Base-by-base conservation (phyloP, 2,797 vertebrate species). In the Ctenopoma kingsleyae region DNA sequence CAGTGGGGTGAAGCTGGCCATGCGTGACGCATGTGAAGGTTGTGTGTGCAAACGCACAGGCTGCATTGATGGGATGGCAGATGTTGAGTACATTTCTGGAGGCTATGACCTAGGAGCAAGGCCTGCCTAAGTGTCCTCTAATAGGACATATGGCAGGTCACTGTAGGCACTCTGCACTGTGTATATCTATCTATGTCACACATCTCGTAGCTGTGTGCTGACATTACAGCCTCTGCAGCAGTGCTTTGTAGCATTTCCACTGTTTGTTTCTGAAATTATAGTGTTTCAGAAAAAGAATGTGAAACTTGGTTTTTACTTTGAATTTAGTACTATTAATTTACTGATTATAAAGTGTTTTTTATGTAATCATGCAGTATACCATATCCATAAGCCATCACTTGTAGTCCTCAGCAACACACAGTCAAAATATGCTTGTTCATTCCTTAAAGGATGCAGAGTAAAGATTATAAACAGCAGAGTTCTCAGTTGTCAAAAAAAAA, bases 61-160 rank as follows among this genome's bases (percentile, higher is more conserved):
- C 74, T 66, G 72, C 10, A 16, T 32, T 60, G 57, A 58, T 70
- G 75, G 36, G 54, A 72, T 73, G 74, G 76, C 91, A 90, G 90
- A 93, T 92, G 91, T 87, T 92, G 46, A 23, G 51, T 54, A 23
- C 35, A 23, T 82, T 84, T 86, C 82, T 84, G 52, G 68, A 78
- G 84, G 84, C 80, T 70, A 49, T 73, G 73, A 83, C 74, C 85
- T 51, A 66, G 64, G 83, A 81, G 66, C 67, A 63, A 61, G 38
- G 71, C 41, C 58, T 81, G 60, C 77, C 69, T 74, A 47, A 83
- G 71, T 79, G 81, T 81, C 77, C 69, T 75, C 76, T 78, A 32
- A 83, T 86, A 65, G 76, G 81, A 87, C 91, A 92, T 89, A 87
- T 87, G 90, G 86, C 82, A 62, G 76, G 75, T 85, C 82, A 87